Evolutionary conservation across 2,888 invertebrate species (phyloP), one percentile per base, ranked within the genome.

Genomic region (Neria commutata): DNA sequence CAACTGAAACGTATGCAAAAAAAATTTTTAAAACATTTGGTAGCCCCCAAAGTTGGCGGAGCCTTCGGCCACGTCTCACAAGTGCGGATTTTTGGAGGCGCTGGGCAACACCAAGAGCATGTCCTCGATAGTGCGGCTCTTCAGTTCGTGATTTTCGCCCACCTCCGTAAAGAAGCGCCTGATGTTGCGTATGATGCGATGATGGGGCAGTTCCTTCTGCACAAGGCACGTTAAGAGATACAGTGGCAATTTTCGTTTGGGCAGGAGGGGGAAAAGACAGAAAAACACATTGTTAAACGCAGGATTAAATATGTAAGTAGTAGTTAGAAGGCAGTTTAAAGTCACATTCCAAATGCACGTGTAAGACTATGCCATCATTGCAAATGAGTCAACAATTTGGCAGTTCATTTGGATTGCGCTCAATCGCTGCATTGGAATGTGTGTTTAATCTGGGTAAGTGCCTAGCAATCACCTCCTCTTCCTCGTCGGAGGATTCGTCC

Each of bases 131-230:
- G 79, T 77, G 66, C 79, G 80, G 61, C 69, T 67, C 67, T 75
- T 74, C 50, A 80, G 61, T 61, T 81, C 81, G 33, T 70, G 63
- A 63, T 81, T 80, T 49, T 81, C 77, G 70, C 80, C 79, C 53
- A 78, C 79, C 69, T 81, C 82, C 58, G 75, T 73, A 69, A 81
- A 81, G 71, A 81, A 81, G 59, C 81, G 78, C 61, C 84, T 82
- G 63, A 87, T 83, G 77, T 87, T 87, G 64, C 86, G 83, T 58
- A 87, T 83, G 69, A 87, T 86, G 74, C 87, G 85, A 80, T 85
- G 85, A 79, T 87, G 87, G 21, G 87, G 87, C 72, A 86, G 84
- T 77, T 87, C 87, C 76, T 42, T 17, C 11, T 82, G 76, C 24
- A 19, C 0, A 10, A 19, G 11, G 21, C 45, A 17, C 10, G 21